Percentiles rank a stretch among this genome's conserved stretches.
Evolutionary conservation across 2,113 vertebrate genomes (phyloP).

Genomic region (Galbula dea): DNA sequence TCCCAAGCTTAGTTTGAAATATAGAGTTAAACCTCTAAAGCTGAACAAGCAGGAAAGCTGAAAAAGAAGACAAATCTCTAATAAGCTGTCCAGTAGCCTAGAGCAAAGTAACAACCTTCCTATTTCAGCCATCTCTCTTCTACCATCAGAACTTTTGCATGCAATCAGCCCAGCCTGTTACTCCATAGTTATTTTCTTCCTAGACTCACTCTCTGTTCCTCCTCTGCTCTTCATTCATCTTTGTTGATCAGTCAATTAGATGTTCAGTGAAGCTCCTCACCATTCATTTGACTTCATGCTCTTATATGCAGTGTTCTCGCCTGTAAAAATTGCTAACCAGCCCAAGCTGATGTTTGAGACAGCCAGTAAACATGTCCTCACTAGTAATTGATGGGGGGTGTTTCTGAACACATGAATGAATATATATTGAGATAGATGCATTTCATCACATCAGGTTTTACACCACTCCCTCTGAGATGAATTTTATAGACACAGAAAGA

Average conservation of each 20-base stretch:
- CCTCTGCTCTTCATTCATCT: neutral
- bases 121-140: neutral
- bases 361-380: neutral
- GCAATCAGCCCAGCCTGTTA: neutral
- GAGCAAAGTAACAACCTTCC: neutral
- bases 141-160: neutral
- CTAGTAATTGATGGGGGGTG: neutral
- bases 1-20: neutral
- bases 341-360: neutral
- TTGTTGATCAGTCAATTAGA: neutral
- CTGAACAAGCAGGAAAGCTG: neutral
- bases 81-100: neutral
- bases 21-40: neutral
- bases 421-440: neutral
- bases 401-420: neutral
- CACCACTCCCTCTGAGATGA: neutral
- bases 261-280: neutral
- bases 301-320: neutral
- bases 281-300: neutral
- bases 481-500: slow-evolving; percentile 5
- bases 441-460: neutral
- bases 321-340: neutral
- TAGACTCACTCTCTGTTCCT: neutral
- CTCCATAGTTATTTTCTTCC: neutral
- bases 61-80: neutral